Evolutionary conservation across 2,888 invertebrate genomes (phyloP), one percentile per base, ranked within the genome.

Genomic region (Lypha dubia): DNA sequence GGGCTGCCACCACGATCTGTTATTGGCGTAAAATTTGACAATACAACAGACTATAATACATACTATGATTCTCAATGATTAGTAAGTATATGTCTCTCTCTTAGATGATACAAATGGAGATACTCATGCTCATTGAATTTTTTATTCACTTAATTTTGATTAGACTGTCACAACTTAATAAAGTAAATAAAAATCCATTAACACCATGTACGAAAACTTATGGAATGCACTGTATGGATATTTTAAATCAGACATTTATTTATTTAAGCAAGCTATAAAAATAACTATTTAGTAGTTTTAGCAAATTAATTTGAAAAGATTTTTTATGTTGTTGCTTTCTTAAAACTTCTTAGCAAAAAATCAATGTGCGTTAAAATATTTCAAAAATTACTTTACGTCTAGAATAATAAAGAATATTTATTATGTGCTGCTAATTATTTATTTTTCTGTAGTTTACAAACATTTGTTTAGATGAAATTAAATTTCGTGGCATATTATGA

Each of bases 251-350:
- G 8, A 20, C 11, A n/a, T 13, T n/a, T 32, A 41, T 67, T 67
- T 76, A 20, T 46, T 76, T 58, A 35, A 51, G 17, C 38, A 62
- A 49, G 7, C 44, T 62, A 22, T 53, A 22, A 20, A 20, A 32
- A 38, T 22, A 17, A 44, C 49, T 28, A 9, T 28, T 51, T 41
- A 17, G 49, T 17, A 32, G 28, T 49, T 60, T 28, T 38, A 35
- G 56, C 35, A 51, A 70, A 68, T 51, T 49, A 49, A 58, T 76
- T 76, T 22, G 20, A 38, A 68, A 68, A 77, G 49, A 51, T 68
- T 77, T 44, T 46, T 75, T 7, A 24, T 6, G 51, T 13, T 58
- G 58, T 11, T 62, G 49, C 46, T 46, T 44, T 32, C 15, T 53
- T 24, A 28, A 44, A 24, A 17, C 32, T 32, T 65, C 24, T 22